A percentile compares a stretch with the other conserved stretches of the same genome.
phyloP scores from a whole-genome alignment of 2,797 vertebrate species.

The Pyrocephalus nanus region DNA sequence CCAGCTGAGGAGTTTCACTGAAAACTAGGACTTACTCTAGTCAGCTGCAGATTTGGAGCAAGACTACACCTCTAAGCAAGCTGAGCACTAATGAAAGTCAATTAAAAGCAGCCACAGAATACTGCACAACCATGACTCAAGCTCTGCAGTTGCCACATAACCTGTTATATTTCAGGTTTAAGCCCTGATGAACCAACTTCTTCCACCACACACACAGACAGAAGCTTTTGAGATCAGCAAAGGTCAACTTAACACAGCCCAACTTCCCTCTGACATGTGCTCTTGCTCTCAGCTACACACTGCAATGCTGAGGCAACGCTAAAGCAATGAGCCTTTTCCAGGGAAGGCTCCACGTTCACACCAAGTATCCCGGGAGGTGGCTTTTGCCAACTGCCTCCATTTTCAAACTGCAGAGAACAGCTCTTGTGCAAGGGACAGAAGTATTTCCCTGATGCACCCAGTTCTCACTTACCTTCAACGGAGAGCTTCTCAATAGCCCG shows the following conservation, averaged over 20 bases:
- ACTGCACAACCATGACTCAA: constrained; percentile 53
- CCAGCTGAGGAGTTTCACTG: background rate
- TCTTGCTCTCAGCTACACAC: background rate
- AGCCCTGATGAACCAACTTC: background rate
- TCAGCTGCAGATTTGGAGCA: background rate
- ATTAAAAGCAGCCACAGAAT: constrained; percentile 45
- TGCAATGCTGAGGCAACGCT: background rate
- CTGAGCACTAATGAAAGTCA: constrained; percentile 2
- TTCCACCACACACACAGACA: background rate
- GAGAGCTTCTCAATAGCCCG: constrained; percentile 91
- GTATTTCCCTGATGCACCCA: background rate
- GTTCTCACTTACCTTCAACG: constrained; percentile 83
- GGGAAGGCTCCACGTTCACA: background rate
- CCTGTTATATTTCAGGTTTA: constrained; percentile 28
- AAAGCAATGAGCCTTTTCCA: background rate
- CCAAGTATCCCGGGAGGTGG: background rate
- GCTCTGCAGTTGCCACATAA: constrained; percentile 43
- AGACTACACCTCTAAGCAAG: background rate
- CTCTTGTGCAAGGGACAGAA: background rate
- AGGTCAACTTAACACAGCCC: background rate
- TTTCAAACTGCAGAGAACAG: background rate
- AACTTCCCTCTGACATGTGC: background rate
- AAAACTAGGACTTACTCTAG: background rate
- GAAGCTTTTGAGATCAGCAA: constrained; percentile 16
- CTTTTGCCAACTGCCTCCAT: background rate